Evolutionary conservation across 2,113 vertebrate species (phyloP), one percentile per base, ranked within the genome.

Genomic region (Nasalis larvatus): DNA sequence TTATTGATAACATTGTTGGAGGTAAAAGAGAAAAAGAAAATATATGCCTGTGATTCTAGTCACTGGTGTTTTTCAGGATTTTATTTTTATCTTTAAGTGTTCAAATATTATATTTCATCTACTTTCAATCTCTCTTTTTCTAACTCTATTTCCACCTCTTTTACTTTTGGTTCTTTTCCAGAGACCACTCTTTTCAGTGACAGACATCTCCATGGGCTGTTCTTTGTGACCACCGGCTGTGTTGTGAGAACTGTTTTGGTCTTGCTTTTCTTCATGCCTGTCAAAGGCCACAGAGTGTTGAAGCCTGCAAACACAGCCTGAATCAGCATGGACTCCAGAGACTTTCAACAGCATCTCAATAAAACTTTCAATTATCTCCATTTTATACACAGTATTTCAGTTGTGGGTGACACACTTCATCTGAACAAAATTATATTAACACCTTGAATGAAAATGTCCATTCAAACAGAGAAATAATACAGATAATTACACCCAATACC

Each of bases 191-290:
- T 94, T 66, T 54, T 76, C 90, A 66, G 86, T 80, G 93, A 96
- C 94, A 93, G 89, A 42, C 30, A 8, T 84, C 35, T 92, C 85
- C 63, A 23, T 4, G 68, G 60, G 35, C 6, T 40, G 76, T 68
- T 83, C n/a, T 1, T 89, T 81, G 77, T 77, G 93, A 83, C 96
- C 90, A 3, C 2, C 1, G 6, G 37, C 80, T 89, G 82, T 76
- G 68, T 4, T 96, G 84, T 49, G 63, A 54, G 95, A 68, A 54
- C 52, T 30, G 76, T 45, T 78, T n/a, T 78, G 92, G 89, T 89
- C 88, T 93, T 81, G 92, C 97, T 96, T 66, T 94, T 92, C 96
- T 86, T 94, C 80, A 80, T 82, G 73, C 0, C 94, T 58, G 82
- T 95, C 95, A 95, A 81, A 96, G 83, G 86, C 95, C 81, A 11